Conservation (phyloP, 1,140 invertebrate species). For the Cyclina sinensis region DNA sequence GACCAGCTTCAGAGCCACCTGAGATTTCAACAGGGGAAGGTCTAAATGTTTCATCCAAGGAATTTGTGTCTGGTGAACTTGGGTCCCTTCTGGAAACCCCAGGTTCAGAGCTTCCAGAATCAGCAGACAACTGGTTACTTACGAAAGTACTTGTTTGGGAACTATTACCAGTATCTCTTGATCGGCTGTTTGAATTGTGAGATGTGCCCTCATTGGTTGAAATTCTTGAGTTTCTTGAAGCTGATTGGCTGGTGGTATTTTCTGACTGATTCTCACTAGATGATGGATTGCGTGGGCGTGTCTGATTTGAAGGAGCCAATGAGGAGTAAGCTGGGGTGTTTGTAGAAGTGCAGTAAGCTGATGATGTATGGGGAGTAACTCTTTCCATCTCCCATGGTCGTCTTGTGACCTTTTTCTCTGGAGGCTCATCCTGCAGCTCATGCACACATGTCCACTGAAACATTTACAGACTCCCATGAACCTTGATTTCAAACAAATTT, state of each 20-base stretch:
- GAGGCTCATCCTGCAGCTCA: slow-evolving; percentile 91
- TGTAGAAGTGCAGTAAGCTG: slow-evolving; percentile 59
- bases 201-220: not conserved
- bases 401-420: not conserved
- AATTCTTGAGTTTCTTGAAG: not conserved
- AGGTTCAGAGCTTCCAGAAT: not conserved
- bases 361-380: slow-evolving; percentile 67
- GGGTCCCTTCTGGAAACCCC: not conserved
- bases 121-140: not conserved
- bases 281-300: slow-evolving; percentile 16
- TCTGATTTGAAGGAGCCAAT: slow-evolving; percentile 48
- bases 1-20: not conserved
- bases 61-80: slow-evolving; percentile 1
- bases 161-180: not conserved
- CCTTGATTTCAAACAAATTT: too few relatives aligned
- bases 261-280: slow-evolving; percentile 7
- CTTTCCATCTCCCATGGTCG: slow-evolving; percentile 44
- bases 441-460: slow-evolving; percentile 96
- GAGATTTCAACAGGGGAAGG: slow-evolving; percentile 17
- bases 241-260: not conserved
- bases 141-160: not conserved
- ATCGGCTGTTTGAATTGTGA: not conserved
- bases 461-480: too few relatives aligned
- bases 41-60: not conserved
- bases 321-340: slow-evolving; percentile 70